Base-by-base conservation (phyloP, 2,797 vertebrate species). In the Scolopax bukidnonensis region DNA sequence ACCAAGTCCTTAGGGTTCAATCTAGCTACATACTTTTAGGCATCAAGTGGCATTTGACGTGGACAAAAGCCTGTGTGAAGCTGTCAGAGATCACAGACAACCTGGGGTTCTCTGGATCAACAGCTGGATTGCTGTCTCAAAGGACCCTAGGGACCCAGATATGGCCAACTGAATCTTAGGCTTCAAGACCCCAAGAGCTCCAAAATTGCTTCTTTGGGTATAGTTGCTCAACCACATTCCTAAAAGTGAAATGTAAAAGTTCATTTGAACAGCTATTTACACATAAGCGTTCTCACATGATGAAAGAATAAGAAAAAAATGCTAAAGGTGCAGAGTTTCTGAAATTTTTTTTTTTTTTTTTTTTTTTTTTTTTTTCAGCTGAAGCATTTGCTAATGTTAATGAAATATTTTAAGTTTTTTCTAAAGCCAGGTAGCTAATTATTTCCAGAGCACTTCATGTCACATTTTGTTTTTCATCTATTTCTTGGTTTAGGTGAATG, bases 1-100 rank as follows among this genome's bases (percentile, higher is more conserved):
- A 54, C 24, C 0, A 0, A 63, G 17, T 64, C 40, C 11, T 51
- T 73, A 14, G 11, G 7, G 10, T 32, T 89, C 41, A 69, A 6
- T 65, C 30, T 65, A 75, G 7, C 27, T 69, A 14, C 27, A 32
- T 43, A 5, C 16, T 28, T 47, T 9, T 50, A 71, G 28, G 43
- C 32, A 40, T 50, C 14, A 67, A 28, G 32, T 50, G 27, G 6
- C 23, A 56, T 38, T 54, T 75, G 61, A 56, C 16, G 15, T 12
- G 41, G 17, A 24, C 18, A 68, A 43, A 74, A 69, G 19, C 13
- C 28, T 2, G 0, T 11, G 7, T 57, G n/a, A 85, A 8, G 16
- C 27, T 80, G 6, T 56, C 12, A n/a, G 50, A 70, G 30, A 33
- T 51, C 33, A 70, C 40, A 43, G 28, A 40, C 3, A 16, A 40